Conservation (phyloP, 2,888 invertebrate genomes). For the Myopa testacea region DNA sequence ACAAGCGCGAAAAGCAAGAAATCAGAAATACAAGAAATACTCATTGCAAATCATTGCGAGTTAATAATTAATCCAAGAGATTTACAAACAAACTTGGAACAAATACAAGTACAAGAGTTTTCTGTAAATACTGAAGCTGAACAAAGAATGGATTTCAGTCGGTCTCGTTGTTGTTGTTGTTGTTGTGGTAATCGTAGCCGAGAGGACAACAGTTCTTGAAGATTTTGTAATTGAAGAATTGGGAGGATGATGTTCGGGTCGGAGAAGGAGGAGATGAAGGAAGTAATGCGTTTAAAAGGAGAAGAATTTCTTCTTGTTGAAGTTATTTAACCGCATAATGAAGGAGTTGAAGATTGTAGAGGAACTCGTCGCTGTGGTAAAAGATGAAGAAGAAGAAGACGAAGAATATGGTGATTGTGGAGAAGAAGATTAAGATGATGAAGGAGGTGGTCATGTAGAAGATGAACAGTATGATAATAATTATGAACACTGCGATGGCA, state of each 20-base stretch:
- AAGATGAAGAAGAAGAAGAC: constrained; percentile 8
- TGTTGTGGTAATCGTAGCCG: constrained; percentile 1
- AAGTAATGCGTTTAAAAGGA: not conserved
- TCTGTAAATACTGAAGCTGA: not conserved
- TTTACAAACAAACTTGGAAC: constrained; percentile 55
- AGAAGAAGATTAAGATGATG: not conserved
- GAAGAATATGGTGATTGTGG: not conserved
- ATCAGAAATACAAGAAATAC: not conserved
- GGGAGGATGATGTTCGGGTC: not conserved
- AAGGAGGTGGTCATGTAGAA: not conserved
- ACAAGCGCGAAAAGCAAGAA: not conserved
- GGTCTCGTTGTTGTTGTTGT: not conserved
- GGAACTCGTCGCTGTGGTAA: not conserved
- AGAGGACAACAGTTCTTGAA: not conserved
- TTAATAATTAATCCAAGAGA: constrained; percentile 62
- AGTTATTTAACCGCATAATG: constrained; percentile 44
- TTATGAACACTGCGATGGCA: too few species aligned
- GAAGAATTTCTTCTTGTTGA: constrained; percentile 23
- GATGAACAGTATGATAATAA: not conserved
- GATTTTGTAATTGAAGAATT: not conserved
- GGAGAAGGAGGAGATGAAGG: not conserved
- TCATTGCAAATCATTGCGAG: constrained; percentile 58
- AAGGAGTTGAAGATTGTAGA: not conserved
- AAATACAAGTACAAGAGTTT: constrained; percentile 43
- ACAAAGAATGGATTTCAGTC: constrained; percentile 1